A percentile compares a stretch with the other conserved stretches of the same genome.
These are phyloP conservation scores for Dipodomys ordii DNA, from an alignment of 2,113 vertebrate species.

Conservation along the genomic window DNA sequence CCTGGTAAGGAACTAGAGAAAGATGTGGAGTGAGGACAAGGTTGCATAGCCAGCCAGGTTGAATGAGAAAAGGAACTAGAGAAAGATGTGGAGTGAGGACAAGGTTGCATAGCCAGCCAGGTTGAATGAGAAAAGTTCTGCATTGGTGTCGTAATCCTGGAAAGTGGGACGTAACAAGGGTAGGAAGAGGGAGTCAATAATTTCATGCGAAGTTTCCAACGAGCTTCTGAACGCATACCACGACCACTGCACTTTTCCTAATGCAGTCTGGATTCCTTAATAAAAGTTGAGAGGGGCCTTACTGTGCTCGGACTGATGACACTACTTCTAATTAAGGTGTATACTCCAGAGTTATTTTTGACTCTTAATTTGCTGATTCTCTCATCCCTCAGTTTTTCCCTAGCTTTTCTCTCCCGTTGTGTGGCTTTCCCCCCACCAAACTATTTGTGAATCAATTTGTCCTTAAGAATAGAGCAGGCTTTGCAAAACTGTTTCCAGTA, in stretches of 20 bases:
- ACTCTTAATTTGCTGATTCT: constrained; percentile 71
- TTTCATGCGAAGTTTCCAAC: not conserved
- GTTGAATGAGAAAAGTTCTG: not conserved
- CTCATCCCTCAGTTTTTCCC: constrained; percentile 47
- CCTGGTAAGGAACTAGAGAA: not conserved
- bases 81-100: accelerated
- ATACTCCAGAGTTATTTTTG: constrained; percentile 49
- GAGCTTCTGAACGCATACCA: not conserved
- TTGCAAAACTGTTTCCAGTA: constrained; percentile 72
- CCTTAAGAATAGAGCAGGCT: constrained; percentile 76
- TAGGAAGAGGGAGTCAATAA: not conserved
- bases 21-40: accelerated
- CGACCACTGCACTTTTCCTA: not conserved
- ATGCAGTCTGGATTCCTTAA: not conserved
- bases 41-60: not conserved
- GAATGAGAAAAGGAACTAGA: not conserved
- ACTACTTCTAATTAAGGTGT: constrained; percentile 52
- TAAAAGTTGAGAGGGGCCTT: not conserved
- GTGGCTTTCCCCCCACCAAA: constrained; percentile 56
- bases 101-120: not conserved
- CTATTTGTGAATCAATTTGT: constrained; percentile 82
- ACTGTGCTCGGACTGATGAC: not conserved
- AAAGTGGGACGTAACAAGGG: accelerated
- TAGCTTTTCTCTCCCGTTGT: constrained; percentile 38
- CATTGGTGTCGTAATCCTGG: not conserved